Evolutionary conservation across 2,888 invertebrate genomes (phyloP).

Genomic region (Thelaira solivaga): DNA sequence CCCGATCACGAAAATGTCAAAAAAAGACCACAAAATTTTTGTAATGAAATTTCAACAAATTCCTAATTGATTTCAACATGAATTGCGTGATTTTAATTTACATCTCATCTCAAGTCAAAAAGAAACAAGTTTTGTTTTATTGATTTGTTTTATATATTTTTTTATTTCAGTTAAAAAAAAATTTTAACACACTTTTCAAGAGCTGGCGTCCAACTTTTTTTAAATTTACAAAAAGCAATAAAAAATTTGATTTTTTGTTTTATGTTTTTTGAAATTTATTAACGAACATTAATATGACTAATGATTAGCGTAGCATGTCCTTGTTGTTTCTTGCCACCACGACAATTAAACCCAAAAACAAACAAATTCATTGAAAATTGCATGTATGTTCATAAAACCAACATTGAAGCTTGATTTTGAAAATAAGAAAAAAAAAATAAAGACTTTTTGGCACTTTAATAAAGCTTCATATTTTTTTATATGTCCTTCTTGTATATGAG

Average conservation of each 20-base stretch:
- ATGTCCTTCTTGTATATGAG: neutral
- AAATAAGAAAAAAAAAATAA: neutral
- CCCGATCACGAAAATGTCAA: neutral
- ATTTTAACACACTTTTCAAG: neutral
- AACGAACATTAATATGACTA: conserved; percentile 19
- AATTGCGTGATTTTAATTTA: conserved; percentile 65
- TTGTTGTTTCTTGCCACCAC: neutral
- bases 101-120: conserved; percentile 24
- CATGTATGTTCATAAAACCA: conserved; percentile 29
- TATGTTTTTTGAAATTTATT: conserved; percentile 1
- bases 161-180: no score
- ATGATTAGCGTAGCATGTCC: conserved; percentile 13
- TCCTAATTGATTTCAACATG: conserved; percentile 70
- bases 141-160: conserved; percentile 39
- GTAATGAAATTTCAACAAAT: conserved; percentile 65
- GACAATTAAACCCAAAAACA: conserved; percentile 35
- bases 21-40: neutral
- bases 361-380: conserved; percentile 35
- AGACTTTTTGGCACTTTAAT: conserved; percentile 18
- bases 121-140: conserved; percentile 37
- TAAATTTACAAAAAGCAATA: neutral
- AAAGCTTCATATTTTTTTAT: conserved; percentile 9
- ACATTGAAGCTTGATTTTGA: conserved; percentile 28
- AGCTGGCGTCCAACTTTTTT: neutral
- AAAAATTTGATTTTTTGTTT: neutral